phyloP scores from a whole-genome alignment of 23 tunicate genomes.

The Halocynthia aurantium region DNA sequence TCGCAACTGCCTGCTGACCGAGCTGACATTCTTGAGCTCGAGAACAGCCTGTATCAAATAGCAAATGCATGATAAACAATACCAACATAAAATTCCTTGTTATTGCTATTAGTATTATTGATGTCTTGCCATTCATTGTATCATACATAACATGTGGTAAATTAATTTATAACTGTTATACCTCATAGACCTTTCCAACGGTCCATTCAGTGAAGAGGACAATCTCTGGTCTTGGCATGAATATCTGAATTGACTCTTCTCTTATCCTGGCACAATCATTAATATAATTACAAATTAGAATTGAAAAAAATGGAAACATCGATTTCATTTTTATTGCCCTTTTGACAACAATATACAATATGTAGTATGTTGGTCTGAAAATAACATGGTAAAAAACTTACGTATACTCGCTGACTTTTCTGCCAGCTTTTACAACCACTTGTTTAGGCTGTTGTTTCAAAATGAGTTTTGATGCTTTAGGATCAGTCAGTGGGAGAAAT shows the following conservation, averaged over 20 bases:
- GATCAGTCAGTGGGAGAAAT: slow-evolving; percentile 42
- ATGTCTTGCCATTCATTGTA: not conserved
- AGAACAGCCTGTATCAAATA: slow-evolving; percentile 31
- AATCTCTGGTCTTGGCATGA: slow-evolving; percentile 56
- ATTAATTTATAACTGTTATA: not conserved
- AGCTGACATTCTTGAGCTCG: slow-evolving; percentile 60
- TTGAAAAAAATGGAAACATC: not conserved
- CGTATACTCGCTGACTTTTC: slow-evolving; percentile 41
- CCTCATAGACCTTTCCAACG: slow-evolving; percentile 89
- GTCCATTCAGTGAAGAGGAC: slow-evolving; percentile 72
- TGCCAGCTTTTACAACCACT: slow-evolving; percentile 40
- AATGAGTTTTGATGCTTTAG: slow-evolving; percentile 49
- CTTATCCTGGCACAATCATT: not conserved
- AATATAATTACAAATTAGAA: no score
- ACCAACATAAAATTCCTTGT: not conserved
- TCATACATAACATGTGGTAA: not conserved
- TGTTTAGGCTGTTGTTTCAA: slow-evolving; percentile 41
- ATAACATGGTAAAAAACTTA: slow-evolving; percentile 17
- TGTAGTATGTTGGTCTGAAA: not conserved
- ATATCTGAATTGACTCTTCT: slow-evolving; percentile 47
- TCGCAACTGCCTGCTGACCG: slow-evolving; percentile 53
- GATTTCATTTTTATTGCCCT: not conserved
- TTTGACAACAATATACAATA: no score
- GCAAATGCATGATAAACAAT: not conserved
- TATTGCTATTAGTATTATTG: not conserved